Base-by-base conservation (phyloP, 2,888 invertebrate genomes). In the Platerodrilus igneus region DNA sequence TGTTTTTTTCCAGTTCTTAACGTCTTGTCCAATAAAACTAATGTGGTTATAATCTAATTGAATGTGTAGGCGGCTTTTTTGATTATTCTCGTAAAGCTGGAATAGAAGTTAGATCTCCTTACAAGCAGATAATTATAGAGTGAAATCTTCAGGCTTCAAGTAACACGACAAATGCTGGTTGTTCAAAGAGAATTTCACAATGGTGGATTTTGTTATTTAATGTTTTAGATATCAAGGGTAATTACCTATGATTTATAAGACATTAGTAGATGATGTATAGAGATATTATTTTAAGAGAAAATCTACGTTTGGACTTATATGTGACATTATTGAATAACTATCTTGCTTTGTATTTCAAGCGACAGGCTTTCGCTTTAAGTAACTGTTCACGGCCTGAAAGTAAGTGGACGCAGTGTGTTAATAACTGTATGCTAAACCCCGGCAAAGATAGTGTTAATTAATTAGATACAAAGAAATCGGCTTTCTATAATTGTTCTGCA, bases 191-290 rank as follows among this genome's bases (percentile, higher is more conserved):
- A 19, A 29, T 29, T 29, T 29, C 29, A 11, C 29, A 17, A 29
- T 18, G 29, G 11, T 29, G 11, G 29, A 19, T 29, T 29, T 19
- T 29, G 19, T 19, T 19, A 11, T 9, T 29, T 11, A 29, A 18
- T 18, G 18, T n/a, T n/a, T n/a, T n/a, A n/a, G n/a, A n/a, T n/a
- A n/a, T 32, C 21, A 32, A 21, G 21, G 10, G 31, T 14, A 32
- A 32, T 32, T 32, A 22, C 31, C 31, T 14, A 21, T 32, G 31
- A 32, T 32, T 32, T 32, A 32, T 22, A 22, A 10, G 31, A 22
- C 31, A 22, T 7, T 16, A 11, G 14, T 29, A 11, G 3, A n/a
- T 29, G 29, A 29, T 29, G 13, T 14, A 29, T 29, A 18, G 21
- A 14, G n/a, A 11, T 13, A 31, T 31, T 31, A 31, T 21, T 19